phyloP scores from a whole-genome alignment of 2,113 vertebrate species.

The Todiramphus saurophagus region DNA sequence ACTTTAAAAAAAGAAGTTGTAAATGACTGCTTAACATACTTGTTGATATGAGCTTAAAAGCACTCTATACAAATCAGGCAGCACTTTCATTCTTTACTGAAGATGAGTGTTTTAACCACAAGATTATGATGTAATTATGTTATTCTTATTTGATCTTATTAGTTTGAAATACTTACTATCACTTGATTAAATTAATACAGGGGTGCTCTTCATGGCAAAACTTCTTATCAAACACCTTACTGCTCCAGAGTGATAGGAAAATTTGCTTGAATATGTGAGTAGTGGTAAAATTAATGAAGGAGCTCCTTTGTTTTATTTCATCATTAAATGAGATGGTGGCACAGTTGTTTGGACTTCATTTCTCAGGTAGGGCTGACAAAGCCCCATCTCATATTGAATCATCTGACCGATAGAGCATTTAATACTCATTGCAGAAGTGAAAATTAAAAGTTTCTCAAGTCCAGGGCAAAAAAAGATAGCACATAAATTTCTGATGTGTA shows the following conservation, averaged over 20 bases:
- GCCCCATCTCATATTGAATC: not conserved
- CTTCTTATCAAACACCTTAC: not conserved
- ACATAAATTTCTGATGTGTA: not conserved
- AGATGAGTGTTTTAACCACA: not conserved
- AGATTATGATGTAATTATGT: not conserved
- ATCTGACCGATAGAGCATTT: not conserved
- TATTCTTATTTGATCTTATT: not conserved
- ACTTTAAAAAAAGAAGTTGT: not conserved
- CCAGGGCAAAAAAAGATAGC: not conserved
- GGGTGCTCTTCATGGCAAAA: not conserved
- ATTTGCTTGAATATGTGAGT: not conserved
- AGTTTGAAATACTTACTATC: not conserved
- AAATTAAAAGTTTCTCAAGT: not conserved
- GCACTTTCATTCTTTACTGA: not conserved
- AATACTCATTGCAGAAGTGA: not conserved
- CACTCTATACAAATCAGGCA: not conserved
- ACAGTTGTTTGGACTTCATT: not conserved
- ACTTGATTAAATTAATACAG: not conserved
- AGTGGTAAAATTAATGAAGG: not conserved
- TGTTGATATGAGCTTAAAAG: not conserved
- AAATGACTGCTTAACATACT: not conserved
- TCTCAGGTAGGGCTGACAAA: not conserved
- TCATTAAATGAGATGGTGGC: not conserved
- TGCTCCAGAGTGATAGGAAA: not conserved
- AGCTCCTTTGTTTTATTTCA: not conserved